Evolutionary conservation across 1,140 invertebrate species (phyloP), one percentile per base, ranked within the genome.

Genomic region (Drosophila dunni): DNA sequence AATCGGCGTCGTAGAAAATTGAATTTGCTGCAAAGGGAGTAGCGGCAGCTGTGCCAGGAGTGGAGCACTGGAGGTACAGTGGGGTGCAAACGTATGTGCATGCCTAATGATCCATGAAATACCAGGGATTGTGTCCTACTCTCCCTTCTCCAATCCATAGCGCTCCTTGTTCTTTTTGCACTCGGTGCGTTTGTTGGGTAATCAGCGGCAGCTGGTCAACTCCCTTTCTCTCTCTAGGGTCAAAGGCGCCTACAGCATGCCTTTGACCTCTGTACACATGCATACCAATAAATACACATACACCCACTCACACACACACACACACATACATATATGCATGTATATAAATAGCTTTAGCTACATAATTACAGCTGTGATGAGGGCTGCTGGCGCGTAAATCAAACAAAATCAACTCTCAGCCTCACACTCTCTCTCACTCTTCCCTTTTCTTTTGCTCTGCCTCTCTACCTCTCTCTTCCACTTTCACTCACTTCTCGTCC

Each of bases 1-100:
- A 88, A 88, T 88, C 83, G 83, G 84, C 83, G 83, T 88, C 83
- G 84, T 88, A 88, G 83, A 88, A 88, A 88, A 88, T 88, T 88
- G 83, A 88, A 88, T 88, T 88, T 88, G 84, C 82, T 89, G 75
- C 76, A 63, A 73, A 36, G 40, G 33, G 42, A 48, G 34, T 50
- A 48, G 38, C 15, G 36, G 46, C 40, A 11, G 42, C 15, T 24
- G 51, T 45, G 40, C 40, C 0, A 34, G 48, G 24, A 5, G 7
- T 20, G 9, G 7, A 10, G n/a, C 3, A 10, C 10, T 38, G 0
- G 38, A 40, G 46, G 38, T 11, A 13, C 20, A 8, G 42, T 15
- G 20, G 13, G 53, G 36, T 46, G 60, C 67, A 66, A 74, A 75
- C 83, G 84, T 88, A 88, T 88, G 83, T 88, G 84, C 83, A 88